Conservation (phyloP, 2,888 invertebrate species). For the Hyppa rectilinea region DNA sequence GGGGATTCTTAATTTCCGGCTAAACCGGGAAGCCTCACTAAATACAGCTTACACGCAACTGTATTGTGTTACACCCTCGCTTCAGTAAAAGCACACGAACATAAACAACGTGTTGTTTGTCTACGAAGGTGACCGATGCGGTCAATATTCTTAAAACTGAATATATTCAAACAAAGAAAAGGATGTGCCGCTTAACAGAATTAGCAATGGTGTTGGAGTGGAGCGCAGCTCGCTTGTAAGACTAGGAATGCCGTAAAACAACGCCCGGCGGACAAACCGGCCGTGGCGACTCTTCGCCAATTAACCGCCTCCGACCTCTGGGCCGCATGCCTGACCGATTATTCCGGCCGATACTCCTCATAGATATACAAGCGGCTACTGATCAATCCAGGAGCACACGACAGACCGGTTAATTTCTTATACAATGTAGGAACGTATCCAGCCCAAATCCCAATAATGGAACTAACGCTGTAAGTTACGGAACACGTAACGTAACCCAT, state of each 20-base stretch:
- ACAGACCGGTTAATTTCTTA: constrained; percentile 56
- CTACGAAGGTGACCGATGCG: neutral
- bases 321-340: constrained; percentile 77
- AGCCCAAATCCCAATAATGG: constrained; percentile 40
- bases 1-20: constrained; percentile 87
- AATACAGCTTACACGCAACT: constrained; percentile 61
- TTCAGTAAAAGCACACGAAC: constrained; percentile 33
- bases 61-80: constrained; percentile 67
- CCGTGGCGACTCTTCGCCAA: constrained; percentile 85
- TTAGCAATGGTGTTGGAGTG: constrained; percentile 66
- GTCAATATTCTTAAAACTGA: constrained; percentile 39
- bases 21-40: constrained; percentile 78
- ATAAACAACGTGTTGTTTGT: constrained; percentile 8
- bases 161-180: constrained; percentile 59
- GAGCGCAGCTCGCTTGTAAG: constrained; percentile 70
- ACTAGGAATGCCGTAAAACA: constrained; percentile 86
- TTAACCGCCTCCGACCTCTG: constrained; percentile 88
- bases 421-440: constrained; percentile 45
- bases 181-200: constrained; percentile 69
- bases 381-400: constrained; percentile 62
- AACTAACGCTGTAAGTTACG: constrained; percentile 18
- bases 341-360: constrained; percentile 78
- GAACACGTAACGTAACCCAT: constrained; percentile 36
- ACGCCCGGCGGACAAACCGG: constrained; percentile 84
- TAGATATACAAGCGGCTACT: constrained; percentile 70